These are phyloP conservation scores for Drosophila nigrodunni DNA, from an alignment of 1,140 invertebrate genomes.

Conservation along the genomic window DNA sequence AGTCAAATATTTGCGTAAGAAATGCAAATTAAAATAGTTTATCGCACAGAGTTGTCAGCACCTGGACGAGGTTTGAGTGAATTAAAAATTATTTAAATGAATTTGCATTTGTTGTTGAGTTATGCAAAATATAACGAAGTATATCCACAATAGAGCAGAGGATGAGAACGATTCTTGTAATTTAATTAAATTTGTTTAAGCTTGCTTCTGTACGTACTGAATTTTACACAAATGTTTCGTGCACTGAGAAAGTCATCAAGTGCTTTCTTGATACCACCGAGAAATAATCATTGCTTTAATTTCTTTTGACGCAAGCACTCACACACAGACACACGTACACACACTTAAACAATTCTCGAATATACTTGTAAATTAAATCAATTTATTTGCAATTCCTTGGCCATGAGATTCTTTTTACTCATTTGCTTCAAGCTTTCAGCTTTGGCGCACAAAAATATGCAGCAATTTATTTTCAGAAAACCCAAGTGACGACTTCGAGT, in stretches of 20 bases:
- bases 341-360: constrained; percentile 47
- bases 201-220: constrained; percentile 7
- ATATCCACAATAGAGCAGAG: neutral
- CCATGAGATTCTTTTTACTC: constrained; percentile 32
- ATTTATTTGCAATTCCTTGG: constrained; percentile 74
- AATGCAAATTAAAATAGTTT: constrained; percentile 66
- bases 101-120: constrained; percentile 55
- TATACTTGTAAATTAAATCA: constrained; percentile 76
- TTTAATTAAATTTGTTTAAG: constrained; percentile 71
- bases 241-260: constrained; percentile 57
- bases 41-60: constrained; percentile 37
- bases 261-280: constrained; percentile 25
- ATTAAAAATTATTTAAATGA: constrained; percentile 61
- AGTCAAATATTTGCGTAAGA: constrained; percentile 62
- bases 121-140: constrained; percentile 32
- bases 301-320: constrained; percentile 61
- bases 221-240: constrained; percentile 48
- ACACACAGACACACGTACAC: constrained; percentile 7
- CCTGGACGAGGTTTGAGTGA: neutral
- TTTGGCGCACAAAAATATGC: constrained; percentile 67
- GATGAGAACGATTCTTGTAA: constrained; percentile 35
- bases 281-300: constrained; percentile 70
- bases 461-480: constrained; percentile 72
- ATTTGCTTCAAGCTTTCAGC: constrained; percentile 29
- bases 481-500: constrained; percentile 42